Conservation (phyloP, 2,113 vertebrate genomes). For the Coracopsis vasa region DNA sequence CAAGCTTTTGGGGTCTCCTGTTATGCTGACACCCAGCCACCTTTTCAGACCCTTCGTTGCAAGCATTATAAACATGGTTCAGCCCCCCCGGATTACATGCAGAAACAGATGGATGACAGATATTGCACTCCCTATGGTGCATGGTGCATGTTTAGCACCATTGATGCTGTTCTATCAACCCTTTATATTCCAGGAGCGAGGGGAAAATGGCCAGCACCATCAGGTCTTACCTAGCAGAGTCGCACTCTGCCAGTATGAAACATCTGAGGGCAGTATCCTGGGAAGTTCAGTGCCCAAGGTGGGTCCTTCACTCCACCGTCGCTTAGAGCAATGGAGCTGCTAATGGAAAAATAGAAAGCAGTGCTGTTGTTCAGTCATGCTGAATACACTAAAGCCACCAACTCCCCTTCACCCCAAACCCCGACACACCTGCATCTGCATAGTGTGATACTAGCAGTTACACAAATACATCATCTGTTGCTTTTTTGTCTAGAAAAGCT, state of each 20-base stretch:
- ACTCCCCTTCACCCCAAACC: neutral
- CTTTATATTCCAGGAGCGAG: neutral
- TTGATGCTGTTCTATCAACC: neutral
- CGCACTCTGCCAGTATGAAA: neutral
- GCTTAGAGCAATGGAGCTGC: neutral
- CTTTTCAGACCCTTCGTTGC: neutral
- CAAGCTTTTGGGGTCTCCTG: neutral
- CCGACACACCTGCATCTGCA: neutral
- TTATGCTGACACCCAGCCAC: neutral
- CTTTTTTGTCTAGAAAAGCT: neutral
- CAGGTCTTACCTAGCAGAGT: slow-evolving; percentile 36
- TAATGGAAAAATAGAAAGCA: neutral
- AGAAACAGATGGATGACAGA: neutral
- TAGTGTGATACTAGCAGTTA: neutral
- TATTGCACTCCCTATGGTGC: neutral
- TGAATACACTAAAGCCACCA: neutral
- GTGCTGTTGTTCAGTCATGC: neutral
- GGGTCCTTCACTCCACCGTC: neutral
- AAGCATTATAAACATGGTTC: neutral
- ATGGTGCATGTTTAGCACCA: neutral
- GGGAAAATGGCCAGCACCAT: neutral
- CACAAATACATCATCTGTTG: neutral
- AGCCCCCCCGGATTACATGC: neutral
- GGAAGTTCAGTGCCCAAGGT: neutral
- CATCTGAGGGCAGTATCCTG: rapidly evolving